Evolutionary conservation across 2,797 vertebrate species (phyloP), one percentile per base, ranked within the genome.

Genomic region (Gallinago stenura): DNA sequence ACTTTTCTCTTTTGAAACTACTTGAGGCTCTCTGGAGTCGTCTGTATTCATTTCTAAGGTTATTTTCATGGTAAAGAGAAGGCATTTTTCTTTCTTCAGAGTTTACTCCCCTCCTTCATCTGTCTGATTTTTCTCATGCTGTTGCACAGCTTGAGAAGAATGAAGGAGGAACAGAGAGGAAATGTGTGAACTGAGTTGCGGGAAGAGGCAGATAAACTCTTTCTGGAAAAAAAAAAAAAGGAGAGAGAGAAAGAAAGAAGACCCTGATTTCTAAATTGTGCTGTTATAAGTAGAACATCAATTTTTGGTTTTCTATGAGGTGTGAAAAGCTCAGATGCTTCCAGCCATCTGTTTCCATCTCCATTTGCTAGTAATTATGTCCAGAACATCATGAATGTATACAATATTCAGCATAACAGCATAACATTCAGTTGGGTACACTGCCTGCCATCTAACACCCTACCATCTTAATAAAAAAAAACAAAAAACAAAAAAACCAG

Each of bases 281-380:
- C 64, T 89, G 48, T 94, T 95, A 41, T 65, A 94, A 95, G 81
- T 80, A 87, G 94, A 92, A 90, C 57, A 89, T 76, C 45, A 62
- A 60, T 43, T 96, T 89, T 94, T 84, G 75, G 79, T 85, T 96
- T 92, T 92, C 93, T 92, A 31, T 75, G 89, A 96, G 83, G 92
- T 95, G 96, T 94, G 92, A 97, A 93, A 95, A 60, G 70, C 92
- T 97, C 72, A 83, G 90, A 96, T 89, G 75, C 95, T 95, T 95
- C 81, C 75, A 95, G 90, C 97, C 96, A 96, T 97, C 95, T 97
- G 96, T 87, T 91, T 93, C 78, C 31, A 33, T 94, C 87, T 89
- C 94, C 17, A 3, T 81, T 97, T 95, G 78, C 79, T 92, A 81
- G 86, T 83, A 93, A 91, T 96, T 92, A 92, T 83, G 83, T 89